Evolutionary conservation across 2,888 invertebrate genomes (phyloP).

Genomic region (Conomelus anceps): DNA sequence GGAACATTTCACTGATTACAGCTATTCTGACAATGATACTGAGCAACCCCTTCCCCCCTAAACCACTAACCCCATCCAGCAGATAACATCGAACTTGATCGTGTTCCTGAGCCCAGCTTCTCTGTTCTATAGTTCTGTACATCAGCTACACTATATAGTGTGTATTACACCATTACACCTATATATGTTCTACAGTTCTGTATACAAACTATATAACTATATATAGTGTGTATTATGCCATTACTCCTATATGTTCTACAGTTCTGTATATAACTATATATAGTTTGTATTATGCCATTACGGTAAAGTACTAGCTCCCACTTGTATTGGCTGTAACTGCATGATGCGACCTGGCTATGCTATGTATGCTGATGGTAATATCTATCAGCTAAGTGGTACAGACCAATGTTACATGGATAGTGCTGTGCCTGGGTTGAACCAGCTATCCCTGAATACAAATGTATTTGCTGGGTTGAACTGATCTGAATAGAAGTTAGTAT

Average conservation of each 20-base stretch:
- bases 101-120: not conserved
- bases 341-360: not conserved
- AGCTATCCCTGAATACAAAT: too few relatives aligned
- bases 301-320: not conserved
- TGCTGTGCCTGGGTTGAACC: too few relatives aligned
- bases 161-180: too few relatives aligned
- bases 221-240: too few relatives aligned
- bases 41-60: not conserved
- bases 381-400: not conserved
- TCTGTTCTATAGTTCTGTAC: not conserved
- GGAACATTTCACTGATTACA: not conserved
- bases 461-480: not conserved
- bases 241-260: too few relatives aligned
- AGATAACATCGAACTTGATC: not conserved
- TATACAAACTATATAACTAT: too few relatives aligned
- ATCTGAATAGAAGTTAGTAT: too few relatives aligned
- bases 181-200: too few relatives aligned
- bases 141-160: too few relatives aligned
- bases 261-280: too few relatives aligned
- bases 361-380: not conserved
- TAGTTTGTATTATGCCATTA: not conserved
- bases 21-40: not conserved
- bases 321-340: not conserved
- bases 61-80: not conserved
- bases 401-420: not conserved